These are phyloP conservation scores for Clitarchus hookeri DNA, from an alignment of 2,888 invertebrate species.

Conservation along the genomic window DNA sequence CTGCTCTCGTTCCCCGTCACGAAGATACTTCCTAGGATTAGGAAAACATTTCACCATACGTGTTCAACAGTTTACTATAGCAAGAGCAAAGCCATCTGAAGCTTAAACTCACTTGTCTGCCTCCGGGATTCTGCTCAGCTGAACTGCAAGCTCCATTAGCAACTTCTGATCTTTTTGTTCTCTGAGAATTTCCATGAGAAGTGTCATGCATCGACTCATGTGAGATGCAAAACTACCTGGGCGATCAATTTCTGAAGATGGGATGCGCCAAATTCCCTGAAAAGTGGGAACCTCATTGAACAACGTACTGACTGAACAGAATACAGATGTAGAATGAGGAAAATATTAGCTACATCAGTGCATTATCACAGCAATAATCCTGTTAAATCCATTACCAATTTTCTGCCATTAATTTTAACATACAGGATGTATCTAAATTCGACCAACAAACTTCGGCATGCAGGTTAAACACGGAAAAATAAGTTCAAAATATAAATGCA, in stretches of 20 bases:
- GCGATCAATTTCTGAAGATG: slow-evolving; percentile 86
- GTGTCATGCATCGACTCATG: slow-evolving; percentile 81
- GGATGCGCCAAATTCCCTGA: slow-evolving; percentile 90
- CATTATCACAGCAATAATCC: too few relatives aligned
- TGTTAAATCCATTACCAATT: too few relatives aligned
- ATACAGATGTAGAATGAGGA: too few relatives aligned
- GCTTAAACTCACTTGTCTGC: slow-evolving; percentile 70
- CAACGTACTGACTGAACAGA: too few relatives aligned
- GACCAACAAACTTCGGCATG: too few relatives aligned
- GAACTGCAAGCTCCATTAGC: slow-evolving; percentile 77
- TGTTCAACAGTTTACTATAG: too few relatives aligned
- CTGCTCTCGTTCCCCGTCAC: slow-evolving; percentile 82
- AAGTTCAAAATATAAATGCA: too few relatives aligned
- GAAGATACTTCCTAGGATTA: slow-evolving; percentile 71
- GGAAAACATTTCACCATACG: too few relatives aligned
- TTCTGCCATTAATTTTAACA: too few relatives aligned
- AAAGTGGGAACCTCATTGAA: slow-evolving; percentile 41
- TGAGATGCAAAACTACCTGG: slow-evolving; percentile 91
- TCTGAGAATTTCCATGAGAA: slow-evolving; percentile 79
- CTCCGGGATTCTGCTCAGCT: slow-evolving; percentile 80
- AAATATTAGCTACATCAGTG: too few relatives aligned
- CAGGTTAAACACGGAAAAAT: too few relatives aligned
- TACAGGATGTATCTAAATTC: too few relatives aligned
- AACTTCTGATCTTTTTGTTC: slow-evolving; percentile 80
- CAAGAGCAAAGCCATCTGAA: not conserved